Conservation (phyloP, 2,113 vertebrate species). For the Sapayoa aenigma region DNA sequence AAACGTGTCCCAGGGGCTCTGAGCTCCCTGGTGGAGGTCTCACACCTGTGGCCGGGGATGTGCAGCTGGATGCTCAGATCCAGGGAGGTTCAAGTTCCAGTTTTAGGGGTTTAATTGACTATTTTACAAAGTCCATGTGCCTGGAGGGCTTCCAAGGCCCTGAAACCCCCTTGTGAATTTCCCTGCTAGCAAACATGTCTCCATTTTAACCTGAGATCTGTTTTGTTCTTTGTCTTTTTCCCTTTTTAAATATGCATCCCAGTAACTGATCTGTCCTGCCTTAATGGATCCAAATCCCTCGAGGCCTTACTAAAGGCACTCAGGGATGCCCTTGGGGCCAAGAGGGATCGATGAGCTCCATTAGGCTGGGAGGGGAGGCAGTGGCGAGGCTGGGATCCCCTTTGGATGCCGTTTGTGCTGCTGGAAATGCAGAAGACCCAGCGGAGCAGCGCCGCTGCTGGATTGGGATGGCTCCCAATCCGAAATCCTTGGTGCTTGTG, state of each 20-base stretch:
- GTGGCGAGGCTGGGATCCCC: neutral
- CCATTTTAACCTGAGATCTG: neutral
- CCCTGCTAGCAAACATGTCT: neutral
- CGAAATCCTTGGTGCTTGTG: neutral
- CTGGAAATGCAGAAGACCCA: neutral
- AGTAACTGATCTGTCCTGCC: neutral
- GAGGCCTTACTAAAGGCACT: neutral
- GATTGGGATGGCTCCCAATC: neutral
- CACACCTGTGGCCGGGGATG: neutral
- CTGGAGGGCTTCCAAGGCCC: neutral
- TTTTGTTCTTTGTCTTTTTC: neutral
- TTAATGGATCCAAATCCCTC: neutral
- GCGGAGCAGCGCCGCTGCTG: accelerated
- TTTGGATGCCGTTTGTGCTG: neutral
- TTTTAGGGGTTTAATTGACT: neutral
- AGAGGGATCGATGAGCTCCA: neutral
- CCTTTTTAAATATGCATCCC: neutral
- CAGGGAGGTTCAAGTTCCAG: neutral
- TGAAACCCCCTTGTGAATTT: neutral
- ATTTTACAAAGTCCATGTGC: neutral
- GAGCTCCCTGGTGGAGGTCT: neutral
- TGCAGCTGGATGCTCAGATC: neutral
- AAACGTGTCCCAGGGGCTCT: neutral
- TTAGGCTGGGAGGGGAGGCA: neutral
- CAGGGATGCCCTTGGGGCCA: neutral